phyloP scores from a whole-genome alignment of 92 coral and sea anemone genomes.

The Diadumene lineata region DNA sequence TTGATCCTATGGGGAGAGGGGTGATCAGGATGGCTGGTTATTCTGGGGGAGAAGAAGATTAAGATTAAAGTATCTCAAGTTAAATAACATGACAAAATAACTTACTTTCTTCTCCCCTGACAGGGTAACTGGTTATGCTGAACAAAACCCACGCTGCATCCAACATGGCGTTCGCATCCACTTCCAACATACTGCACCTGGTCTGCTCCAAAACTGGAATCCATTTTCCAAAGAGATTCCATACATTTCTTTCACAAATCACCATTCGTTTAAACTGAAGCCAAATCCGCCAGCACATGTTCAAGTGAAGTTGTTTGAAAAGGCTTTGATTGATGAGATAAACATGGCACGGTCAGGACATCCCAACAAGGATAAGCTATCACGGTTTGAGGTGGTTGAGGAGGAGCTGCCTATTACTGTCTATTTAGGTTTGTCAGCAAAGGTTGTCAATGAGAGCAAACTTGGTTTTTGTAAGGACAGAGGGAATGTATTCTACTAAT shows the following conservation, averaged over 20 bases:
- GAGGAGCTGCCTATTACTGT: slow-evolving; percentile 75
- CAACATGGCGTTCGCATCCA: slow-evolving; percentile 77
- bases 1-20: too few species aligned
- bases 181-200: slow-evolving; percentile 58
- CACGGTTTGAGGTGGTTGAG: slow-evolving; percentile 79
- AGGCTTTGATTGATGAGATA: slow-evolving; percentile 78
- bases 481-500: slow-evolving; percentile 70
- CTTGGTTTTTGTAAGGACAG: slow-evolving; percentile 94
- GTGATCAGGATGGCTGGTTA: neutral
- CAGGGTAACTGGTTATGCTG: slow-evolving; percentile 83
- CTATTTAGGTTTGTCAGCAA: slow-evolving; percentile 80
- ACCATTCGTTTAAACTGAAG: slow-evolving; percentile 41
- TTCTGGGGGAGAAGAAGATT: neutral
- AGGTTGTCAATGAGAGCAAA: slow-evolving; percentile 88
- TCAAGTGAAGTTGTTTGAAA: slow-evolving; percentile 55
- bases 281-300: slow-evolving; percentile 54
- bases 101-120: neutral
- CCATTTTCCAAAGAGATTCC: slow-evolving; percentile 91
- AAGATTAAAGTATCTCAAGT: neutral
- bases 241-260: slow-evolving; percentile 62
- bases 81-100: too few species aligned
- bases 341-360: slow-evolving; percentile 64
- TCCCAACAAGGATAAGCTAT: slow-evolving; percentile 32
- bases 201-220: slow-evolving; percentile 90
- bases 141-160: slow-evolving; percentile 66